Evolutionary conservation across 2,797 vertebrate genomes (phyloP), one percentile per base, ranked within the genome.

Genomic region (Mastacembelus armatus): DNA sequence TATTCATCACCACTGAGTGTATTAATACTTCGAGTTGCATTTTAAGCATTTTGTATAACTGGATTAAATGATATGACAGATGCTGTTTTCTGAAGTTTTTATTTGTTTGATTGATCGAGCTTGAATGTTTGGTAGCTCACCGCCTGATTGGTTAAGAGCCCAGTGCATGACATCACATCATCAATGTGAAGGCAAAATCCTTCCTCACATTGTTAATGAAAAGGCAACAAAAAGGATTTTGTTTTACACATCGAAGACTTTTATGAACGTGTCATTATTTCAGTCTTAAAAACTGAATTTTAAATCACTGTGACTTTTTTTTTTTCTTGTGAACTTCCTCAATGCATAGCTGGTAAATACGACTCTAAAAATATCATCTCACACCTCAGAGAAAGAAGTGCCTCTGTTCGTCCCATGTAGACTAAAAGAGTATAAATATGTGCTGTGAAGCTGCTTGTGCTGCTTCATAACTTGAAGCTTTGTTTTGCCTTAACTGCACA

Each of bases 281-380:
- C 12, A 0, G 7, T 57, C 18, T 44, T 24, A n/a, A 5, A 62
- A 14, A 21, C 4, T 16, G 26, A 9, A 21, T 18, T 48, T 26
- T 27, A 7, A 32, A n/a, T n/a, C 68, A 29, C 38, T 21, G 27
- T 64, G 45, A 64, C 42, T 44, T 50, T 38, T 38, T 55, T 33
- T n/a, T 58, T 8, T 56, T 26, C 24, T 47, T 3, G 2, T 32
- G 22, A 29, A 4, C 10, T 21, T 18, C 16, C 10, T 21, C 1
- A 29, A 16, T 51, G 49, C 39, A 12, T 39, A 45, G 19, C 2
- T 15, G 8, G 9, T 15, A 45, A 16, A 15, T n/a, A 32, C 56
- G 42, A 36, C 15, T 63, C 19, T 9, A 52, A 8, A 21, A 51
- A 19, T 8, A 35, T 1, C 22, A 39, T 40, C 12, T 30, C 8